Conservation (phyloP, 2,113 vertebrate species). For the Oxyura jamaicensis region DNA sequence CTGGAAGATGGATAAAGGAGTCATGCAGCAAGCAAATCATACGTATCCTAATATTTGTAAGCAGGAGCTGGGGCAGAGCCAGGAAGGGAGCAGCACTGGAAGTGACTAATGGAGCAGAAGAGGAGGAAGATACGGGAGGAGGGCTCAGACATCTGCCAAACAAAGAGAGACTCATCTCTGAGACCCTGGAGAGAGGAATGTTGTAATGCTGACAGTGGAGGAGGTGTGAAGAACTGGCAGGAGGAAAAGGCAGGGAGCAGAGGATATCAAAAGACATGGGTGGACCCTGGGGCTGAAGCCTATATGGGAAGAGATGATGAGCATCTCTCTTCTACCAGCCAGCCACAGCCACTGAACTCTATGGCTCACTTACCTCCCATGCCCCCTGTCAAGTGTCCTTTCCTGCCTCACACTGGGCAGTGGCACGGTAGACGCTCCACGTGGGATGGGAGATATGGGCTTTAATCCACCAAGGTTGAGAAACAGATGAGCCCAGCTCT, state of each 20-base stretch:
- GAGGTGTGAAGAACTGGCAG: neutral
- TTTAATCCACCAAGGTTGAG: neutral
- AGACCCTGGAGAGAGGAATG: neutral
- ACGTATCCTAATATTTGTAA: conserved; percentile 48
- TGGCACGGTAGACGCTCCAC: accelerated
- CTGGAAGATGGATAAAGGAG: conserved; percentile 55
- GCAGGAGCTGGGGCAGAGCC: conserved; percentile 14
- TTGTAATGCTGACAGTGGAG: neutral
- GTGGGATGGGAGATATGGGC: neutral
- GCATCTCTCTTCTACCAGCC: neutral
- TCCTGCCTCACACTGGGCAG: neutral
- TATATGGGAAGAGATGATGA: neutral
- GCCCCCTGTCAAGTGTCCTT: neutral
- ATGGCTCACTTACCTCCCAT: neutral
- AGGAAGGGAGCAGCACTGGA: neutral
- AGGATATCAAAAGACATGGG: neutral
- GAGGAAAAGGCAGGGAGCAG: neutral
- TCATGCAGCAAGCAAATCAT: conserved; percentile 44
- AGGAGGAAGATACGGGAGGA: neutral
- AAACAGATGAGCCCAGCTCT: neutral
- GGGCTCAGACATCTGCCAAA: neutral
- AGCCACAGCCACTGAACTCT: neutral
- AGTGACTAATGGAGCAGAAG: neutral
- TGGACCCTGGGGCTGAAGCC: neutral
- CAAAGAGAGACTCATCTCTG: neutral